Percentiles rank a stretch among this genome's conserved stretches.
These are phyloP conservation scores for Aporrectodea caliginosa DNA, from an alignment of 1,140 invertebrate species.

Conservation along the genomic window DNA sequence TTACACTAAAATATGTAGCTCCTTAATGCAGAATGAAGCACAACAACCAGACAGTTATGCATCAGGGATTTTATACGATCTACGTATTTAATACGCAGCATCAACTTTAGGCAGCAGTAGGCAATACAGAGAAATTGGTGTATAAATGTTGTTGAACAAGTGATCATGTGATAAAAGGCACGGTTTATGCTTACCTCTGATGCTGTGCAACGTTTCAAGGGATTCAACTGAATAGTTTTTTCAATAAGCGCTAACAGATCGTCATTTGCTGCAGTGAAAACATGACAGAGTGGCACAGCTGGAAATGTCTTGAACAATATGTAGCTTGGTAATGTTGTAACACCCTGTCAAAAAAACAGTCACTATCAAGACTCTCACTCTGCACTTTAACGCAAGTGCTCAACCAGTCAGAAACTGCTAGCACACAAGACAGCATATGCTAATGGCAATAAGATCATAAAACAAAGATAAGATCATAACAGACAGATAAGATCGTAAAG, in stretches of 20 bases:
- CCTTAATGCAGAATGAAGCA: too few relatives aligned
- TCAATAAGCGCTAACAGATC: conserved; percentile 84
- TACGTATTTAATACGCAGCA: too few relatives aligned
- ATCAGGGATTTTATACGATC: too few relatives aligned
- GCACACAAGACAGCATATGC: neutral
- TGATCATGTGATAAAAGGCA: too few relatives aligned
- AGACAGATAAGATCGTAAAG: neutral
- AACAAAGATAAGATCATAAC: neutral
- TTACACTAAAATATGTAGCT: too few relatives aligned
- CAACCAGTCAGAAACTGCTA: neutral
- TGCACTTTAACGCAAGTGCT: neutral
- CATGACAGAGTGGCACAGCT: conserved; percentile 77
- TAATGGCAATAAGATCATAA: neutral
- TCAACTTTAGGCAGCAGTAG: too few relatives aligned
- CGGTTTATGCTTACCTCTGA: conserved; percentile 71
- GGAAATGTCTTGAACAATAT: conserved; percentile 85
- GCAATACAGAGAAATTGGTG: too few relatives aligned
- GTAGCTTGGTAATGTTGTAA: conserved; percentile 82
- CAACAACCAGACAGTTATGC: too few relatives aligned
- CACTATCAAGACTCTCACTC: neutral
- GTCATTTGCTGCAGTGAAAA: conserved; percentile 91
- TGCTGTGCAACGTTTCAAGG: conserved; percentile 75
- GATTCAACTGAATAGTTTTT: conserved; percentile 77
- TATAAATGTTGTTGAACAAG: too few relatives aligned
- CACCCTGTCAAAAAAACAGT: conserved; percentile 60